Percentiles rank a stretch among this genome's conserved stretches.
phyloP scores from a whole-genome alignment of 2,888 invertebrate species.

The Agrotis segetum region DNA sequence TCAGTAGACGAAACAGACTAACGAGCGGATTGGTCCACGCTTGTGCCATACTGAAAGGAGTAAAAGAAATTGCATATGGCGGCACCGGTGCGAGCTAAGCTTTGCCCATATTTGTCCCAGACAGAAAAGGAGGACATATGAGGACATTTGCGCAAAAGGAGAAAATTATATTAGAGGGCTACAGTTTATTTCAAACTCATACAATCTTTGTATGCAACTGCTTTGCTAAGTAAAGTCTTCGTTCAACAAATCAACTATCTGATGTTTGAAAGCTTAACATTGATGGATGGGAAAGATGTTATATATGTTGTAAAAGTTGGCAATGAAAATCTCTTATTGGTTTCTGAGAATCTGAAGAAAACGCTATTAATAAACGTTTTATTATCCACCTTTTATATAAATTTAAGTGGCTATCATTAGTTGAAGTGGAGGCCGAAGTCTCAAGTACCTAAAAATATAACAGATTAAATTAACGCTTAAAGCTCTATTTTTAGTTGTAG shows the following conservation, averaged over 20 bases:
- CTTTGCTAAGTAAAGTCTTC: constrained; percentile 3
- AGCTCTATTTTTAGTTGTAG: neutral
- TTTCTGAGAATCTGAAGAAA: constrained; percentile 24
- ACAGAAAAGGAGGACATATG: constrained; percentile 37
- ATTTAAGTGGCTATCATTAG: neutral
- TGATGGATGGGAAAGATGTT: neutral
- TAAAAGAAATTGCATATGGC: constrained; percentile 13
- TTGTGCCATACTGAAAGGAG: constrained; percentile 32
- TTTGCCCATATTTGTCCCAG: constrained; percentile 1
- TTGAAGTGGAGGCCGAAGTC: neutral
- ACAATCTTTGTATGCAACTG: constrained; percentile 4
- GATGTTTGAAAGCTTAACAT: neutral
- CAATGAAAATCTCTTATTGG: constrained; percentile 9
- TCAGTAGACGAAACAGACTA: neutral
- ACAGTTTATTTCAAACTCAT: constrained; percentile 19
- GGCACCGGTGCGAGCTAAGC: neutral
- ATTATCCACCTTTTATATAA: constrained; percentile 1
- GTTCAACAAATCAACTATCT: constrained; percentile 3
- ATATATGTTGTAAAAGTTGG: constrained; percentile 16
- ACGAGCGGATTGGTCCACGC: constrained; percentile 9
- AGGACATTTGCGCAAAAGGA: neutral
- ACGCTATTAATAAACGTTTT: constrained; percentile 11
- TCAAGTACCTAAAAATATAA: neutral
- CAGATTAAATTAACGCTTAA: too few relatives aligned
- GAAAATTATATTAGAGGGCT: neutral